A percentile compares a stretch with the other conserved stretches of the same genome.
Evolutionary conservation across 2,113 vertebrate genomes (phyloP).

Genomic region (Myanophis thanlyinensis): DNA sequence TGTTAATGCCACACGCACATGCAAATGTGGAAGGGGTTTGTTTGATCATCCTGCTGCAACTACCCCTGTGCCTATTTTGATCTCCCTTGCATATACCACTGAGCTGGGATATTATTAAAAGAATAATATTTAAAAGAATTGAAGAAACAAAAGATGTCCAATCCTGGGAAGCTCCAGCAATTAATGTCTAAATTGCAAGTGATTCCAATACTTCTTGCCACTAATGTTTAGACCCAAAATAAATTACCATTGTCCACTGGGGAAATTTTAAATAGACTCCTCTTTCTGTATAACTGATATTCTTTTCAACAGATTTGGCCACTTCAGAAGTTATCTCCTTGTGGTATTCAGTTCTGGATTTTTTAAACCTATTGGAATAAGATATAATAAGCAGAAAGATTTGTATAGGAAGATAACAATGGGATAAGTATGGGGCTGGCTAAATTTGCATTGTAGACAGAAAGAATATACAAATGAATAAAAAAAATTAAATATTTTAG

Average conservation of each 20-base stretch:
- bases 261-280: constrained; percentile 69
- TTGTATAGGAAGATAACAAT: not conserved
- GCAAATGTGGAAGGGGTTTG: not conserved
- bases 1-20: not conserved
- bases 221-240: constrained; percentile 2
- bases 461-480: not conserved
- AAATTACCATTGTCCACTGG: constrained; percentile 68
- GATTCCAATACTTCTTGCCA: constrained; percentile 36
- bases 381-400: constrained; percentile 9
- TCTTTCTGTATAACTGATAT: constrained; percentile 64
- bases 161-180: not conserved
- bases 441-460: not conserved
- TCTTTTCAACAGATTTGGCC: constrained; percentile 36
- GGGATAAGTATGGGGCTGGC: not conserved
- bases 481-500: not conserved
- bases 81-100: not conserved
- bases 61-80: not conserved
- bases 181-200: not conserved
- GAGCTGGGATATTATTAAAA: not conserved
- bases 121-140: not conserved
- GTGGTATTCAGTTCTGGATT: constrained; percentile 39
- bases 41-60: not conserved
- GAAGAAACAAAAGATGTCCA: not conserved
- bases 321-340: constrained; percentile 48
- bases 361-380: constrained; percentile 47